Conservation (phyloP, 2,797 vertebrate species). For the Eulemur albifrons region DNA sequence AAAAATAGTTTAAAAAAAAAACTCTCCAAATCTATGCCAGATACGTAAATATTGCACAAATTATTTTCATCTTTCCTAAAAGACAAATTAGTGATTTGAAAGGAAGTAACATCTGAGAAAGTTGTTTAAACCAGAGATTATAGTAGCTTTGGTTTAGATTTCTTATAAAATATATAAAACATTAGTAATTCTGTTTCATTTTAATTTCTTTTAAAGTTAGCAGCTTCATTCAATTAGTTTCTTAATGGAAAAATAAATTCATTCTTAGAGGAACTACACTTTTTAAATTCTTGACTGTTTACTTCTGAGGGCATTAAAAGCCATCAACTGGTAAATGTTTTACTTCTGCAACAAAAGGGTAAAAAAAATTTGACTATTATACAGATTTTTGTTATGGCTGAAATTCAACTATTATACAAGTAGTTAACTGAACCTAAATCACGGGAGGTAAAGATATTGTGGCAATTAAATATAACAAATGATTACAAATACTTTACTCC, state of each 20-base stretch:
- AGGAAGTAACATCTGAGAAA: not conserved
- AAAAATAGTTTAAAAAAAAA: not conserved
- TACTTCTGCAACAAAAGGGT: not conserved
- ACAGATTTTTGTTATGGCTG: not conserved
- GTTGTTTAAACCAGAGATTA: not conserved
- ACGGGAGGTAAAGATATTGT: not conserved
- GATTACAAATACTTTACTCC: conserved; percentile 8
- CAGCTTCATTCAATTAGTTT: not conserved
- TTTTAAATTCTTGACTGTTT: conserved; percentile 26
- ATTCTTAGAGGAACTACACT: not conserved
- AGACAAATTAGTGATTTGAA: not conserved
- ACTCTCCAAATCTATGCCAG: not conserved
- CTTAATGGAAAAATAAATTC: not conserved
- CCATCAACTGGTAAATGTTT: conserved; percentile 30
- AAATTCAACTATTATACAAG: conserved; percentile 29
- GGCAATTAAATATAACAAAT: conserved; percentile 10
- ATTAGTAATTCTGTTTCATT: not conserved
- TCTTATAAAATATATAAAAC: conserved; percentile 44
- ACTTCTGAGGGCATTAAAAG: conserved; percentile 21
- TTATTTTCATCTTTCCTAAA: conserved; percentile 14
- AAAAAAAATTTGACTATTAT: conserved; percentile 21
- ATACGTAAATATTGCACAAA: not conserved
- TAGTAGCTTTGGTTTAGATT: not conserved
- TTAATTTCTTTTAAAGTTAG: not conserved
- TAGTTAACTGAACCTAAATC: conserved; percentile 8